Percentiles rank a stretch among this genome's conserved stretches.
phyloP scores from a whole-genome alignment of 1,140 invertebrate genomes.

The Acromyrmex heyeri region DNA sequence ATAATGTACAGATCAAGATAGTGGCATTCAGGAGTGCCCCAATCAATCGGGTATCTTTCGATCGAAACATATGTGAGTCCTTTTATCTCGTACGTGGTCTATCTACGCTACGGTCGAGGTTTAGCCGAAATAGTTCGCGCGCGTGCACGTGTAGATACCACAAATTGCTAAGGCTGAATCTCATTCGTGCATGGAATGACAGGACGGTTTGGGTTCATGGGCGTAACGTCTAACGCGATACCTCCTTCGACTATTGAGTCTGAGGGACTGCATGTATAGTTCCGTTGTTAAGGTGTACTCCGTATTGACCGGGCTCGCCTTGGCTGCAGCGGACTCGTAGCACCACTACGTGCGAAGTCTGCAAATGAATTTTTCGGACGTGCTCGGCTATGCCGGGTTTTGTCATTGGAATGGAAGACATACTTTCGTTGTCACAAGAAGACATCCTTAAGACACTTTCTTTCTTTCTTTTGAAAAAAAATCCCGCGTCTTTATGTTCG shows the following conservation, averaged over 20 bases:
- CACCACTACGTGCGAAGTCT: conserved; percentile 38
- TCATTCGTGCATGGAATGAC: conserved; percentile 60
- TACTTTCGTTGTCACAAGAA: neutral
- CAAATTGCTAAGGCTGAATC: conserved; percentile 36
- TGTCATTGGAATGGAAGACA: neutral
- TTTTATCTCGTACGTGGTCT: conserved; percentile 25
- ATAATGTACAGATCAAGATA: neutral
- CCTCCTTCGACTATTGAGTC: conserved; percentile 23
- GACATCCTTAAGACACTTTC: neutral
- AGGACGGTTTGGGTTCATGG: conserved; percentile 34
- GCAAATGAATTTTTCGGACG: conserved; percentile 53
- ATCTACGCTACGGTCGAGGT: neutral
- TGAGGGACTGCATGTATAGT: conserved; percentile 16
- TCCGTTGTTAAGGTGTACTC: conserved; percentile 46
- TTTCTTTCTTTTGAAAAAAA: neutral
- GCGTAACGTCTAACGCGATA: conserved; percentile 46
- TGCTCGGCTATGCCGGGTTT: neutral
- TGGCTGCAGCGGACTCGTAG: conserved; percentile 38
- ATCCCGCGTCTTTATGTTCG: neutral
- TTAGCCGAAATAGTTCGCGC: conserved; percentile 24
- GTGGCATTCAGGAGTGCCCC: neutral
- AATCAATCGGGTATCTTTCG: conserved; percentile 8
- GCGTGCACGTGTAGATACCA: conserved; percentile 47
- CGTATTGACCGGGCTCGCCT: conserved; percentile 61
- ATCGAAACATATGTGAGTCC: conserved; percentile 3